Evolutionary conservation across 2,113 vertebrate species (phyloP).

Genomic region (Macaca nemestrina): DNA sequence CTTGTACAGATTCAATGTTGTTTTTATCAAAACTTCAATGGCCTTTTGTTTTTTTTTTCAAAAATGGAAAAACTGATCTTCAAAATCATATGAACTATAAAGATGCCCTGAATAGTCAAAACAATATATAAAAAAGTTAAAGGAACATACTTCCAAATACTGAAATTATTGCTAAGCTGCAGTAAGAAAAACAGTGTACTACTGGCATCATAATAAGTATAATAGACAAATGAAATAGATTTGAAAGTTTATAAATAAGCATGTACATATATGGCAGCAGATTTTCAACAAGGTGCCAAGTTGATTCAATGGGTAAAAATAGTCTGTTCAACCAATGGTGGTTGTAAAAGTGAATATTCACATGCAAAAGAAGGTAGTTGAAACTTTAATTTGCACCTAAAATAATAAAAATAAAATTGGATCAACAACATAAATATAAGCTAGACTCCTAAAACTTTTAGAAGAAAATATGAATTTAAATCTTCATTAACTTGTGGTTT

Average conservation of each 20-base stretch:
- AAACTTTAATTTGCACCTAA: not conserved
- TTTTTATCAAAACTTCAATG: not conserved
- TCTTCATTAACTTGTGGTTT: not conserved
- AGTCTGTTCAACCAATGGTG: not conserved
- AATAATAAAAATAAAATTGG: not conserved
- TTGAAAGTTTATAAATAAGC: not conserved
- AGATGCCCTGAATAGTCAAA: not conserved
- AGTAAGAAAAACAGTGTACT: not conserved
- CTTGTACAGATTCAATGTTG: not conserved
- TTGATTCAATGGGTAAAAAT: not conserved
- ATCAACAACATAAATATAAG: not conserved
- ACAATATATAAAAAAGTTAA: not conserved
- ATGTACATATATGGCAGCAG: not conserved
- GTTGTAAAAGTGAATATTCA: not conserved
- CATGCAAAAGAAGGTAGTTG: not conserved
- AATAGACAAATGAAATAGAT: not conserved
- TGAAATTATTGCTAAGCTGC: not conserved
- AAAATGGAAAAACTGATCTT: not conserved
- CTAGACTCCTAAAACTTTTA: not conserved
- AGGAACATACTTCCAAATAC: not conserved
- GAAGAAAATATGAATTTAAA: not conserved
- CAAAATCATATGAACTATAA: not conserved
- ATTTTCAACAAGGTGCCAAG: not conserved
- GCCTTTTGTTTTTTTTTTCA: not conserved
- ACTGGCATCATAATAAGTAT: too few species aligned